These are phyloP conservation scores for Chironomus striatipennis DNA, from an alignment of 1,140 invertebrate species.

Conservation along the genomic window DNA sequence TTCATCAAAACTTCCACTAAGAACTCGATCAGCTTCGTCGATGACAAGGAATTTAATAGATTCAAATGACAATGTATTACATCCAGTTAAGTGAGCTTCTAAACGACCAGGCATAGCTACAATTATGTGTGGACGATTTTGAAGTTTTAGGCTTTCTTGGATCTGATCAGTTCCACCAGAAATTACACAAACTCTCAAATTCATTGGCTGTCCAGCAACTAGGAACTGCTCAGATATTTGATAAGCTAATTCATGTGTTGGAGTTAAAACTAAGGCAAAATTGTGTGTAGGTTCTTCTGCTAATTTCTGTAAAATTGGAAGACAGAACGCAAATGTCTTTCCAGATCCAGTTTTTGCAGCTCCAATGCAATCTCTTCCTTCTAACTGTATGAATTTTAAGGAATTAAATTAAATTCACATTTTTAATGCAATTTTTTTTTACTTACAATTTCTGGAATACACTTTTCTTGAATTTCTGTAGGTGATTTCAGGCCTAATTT, in stretches of 20 bases:
- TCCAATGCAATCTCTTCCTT: slow-evolving; percentile 83
- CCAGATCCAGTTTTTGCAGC: slow-evolving; percentile 96
- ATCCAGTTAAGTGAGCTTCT: slow-evolving; percentile 80
- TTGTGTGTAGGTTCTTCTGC: slow-evolving; percentile 89
- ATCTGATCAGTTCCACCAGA: slow-evolving; percentile 93
- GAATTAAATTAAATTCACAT: background rate
- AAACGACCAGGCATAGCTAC: slow-evolving; percentile 87
- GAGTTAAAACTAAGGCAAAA: slow-evolving; percentile 90
- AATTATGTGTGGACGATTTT: slow-evolving; percentile 85
- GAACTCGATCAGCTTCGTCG: slow-evolving; percentile 83
- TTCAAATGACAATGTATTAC: slow-evolving; percentile 70
- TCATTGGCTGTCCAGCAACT: slow-evolving; percentile 76
- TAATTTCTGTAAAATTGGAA: slow-evolving; percentile 88
- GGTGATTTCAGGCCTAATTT: slow-evolving; percentile 58
- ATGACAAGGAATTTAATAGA: slow-evolving; percentile 78
- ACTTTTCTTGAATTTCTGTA: slow-evolving; percentile 76
- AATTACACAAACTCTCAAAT: slow-evolving; percentile 71
- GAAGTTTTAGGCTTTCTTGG: slow-evolving; percentile 75
- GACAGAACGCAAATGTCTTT: slow-evolving; percentile 93
- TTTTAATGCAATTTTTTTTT: background rate
- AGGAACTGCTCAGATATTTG: slow-evolving; percentile 91
- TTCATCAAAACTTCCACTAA: slow-evolving; percentile 71
- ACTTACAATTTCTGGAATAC: slow-evolving; percentile 61
- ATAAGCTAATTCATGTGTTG: slow-evolving; percentile 90
- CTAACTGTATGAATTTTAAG: slow-evolving; percentile 40